Evolutionary conservation across 1,140 invertebrate species (phyloP).

Genomic region (Lanistes nyassanus): DNA sequence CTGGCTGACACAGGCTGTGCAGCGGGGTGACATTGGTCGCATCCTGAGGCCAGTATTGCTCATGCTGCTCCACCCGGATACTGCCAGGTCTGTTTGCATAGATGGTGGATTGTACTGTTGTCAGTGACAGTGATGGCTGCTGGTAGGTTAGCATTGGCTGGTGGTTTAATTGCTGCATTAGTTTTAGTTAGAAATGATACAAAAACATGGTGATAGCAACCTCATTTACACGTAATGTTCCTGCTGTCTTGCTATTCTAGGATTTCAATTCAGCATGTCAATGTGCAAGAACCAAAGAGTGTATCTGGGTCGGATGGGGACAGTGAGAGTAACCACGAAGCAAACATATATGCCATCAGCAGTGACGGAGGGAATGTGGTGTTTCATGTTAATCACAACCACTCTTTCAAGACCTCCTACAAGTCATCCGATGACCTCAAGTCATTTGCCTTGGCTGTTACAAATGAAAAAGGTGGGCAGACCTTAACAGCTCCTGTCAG

Average conservation of each 20-base stretch:
- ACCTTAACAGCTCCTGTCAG: constrained; percentile 42
- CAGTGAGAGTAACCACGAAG: constrained; percentile 62
- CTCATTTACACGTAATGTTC: no score
- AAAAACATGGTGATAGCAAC: no score
- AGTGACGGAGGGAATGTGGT: constrained; percentile 87
- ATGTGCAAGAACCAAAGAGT: constrained; percentile 77
- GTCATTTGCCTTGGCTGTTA: constrained; percentile 56
- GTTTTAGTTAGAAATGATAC: no score
- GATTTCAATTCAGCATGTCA: constrained; percentile 86
- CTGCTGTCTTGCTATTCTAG: constrained; percentile 49
- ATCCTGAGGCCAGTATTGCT: constrained; percentile 83
- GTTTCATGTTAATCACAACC: constrained; percentile 77
- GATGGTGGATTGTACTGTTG: neutral
- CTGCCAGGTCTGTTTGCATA: constrained; percentile 71
- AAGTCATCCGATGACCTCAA: constrained; percentile 56
- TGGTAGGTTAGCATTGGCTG: no score
- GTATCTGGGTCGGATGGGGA: constrained; percentile 61
- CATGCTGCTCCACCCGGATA: constrained; percentile 83
- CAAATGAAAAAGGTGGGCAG: constrained; percentile 49
- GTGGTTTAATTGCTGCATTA: no score
- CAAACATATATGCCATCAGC: constrained; percentile 86
- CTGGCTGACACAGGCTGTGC: constrained; percentile 79
- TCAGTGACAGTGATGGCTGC: no score
- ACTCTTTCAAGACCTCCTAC: constrained; percentile 33
- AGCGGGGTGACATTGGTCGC: constrained; percentile 81